phyloP scores from a whole-genome alignment of 1,140 invertebrate species.

The Tenebrio molitor region DNA sequence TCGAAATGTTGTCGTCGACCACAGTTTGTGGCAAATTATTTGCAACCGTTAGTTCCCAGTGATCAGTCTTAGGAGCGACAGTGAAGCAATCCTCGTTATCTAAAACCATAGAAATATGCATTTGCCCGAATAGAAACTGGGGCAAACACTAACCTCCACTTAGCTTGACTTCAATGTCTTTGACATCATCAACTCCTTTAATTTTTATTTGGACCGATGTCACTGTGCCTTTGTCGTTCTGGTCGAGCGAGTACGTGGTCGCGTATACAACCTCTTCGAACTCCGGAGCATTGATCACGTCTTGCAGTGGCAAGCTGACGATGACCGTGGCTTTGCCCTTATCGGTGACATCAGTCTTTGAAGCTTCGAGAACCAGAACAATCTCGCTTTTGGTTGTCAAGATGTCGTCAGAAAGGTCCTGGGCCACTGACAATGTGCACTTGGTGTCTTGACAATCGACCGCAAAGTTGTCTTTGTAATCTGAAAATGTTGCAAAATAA shows the following conservation, averaged over 20 bases:
- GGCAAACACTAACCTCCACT: background rate
- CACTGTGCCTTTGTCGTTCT: background rate
- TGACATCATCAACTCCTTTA: background rate
- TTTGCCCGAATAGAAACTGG: too few relatives aligned
- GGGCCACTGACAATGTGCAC: too few relatives aligned
- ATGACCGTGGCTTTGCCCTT: background rate
- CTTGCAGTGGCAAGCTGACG: conserved; percentile 2
- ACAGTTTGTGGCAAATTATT: too few relatives aligned
- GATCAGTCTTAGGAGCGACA: too few relatives aligned
- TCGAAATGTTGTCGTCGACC: too few relatives aligned
- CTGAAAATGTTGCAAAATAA: too few relatives aligned
- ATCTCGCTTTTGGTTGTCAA: conserved; percentile 3
- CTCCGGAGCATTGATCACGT: background rate
- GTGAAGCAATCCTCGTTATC: too few relatives aligned
- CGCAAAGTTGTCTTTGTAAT: too few relatives aligned
- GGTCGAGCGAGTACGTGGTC: background rate
- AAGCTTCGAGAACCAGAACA: background rate
- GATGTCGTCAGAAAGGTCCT: background rate
- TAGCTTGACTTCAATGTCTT: background rate
- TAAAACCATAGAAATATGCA: too few relatives aligned
- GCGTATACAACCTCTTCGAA: background rate
- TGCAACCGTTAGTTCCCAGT: too few relatives aligned
- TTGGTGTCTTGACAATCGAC: too few relatives aligned
- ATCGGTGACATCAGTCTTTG: background rate
- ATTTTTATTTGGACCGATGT: background rate